These are phyloP conservation scores for Channa maculata DNA, from an alignment of 2,113 vertebrate species.

Conservation along the genomic window DNA sequence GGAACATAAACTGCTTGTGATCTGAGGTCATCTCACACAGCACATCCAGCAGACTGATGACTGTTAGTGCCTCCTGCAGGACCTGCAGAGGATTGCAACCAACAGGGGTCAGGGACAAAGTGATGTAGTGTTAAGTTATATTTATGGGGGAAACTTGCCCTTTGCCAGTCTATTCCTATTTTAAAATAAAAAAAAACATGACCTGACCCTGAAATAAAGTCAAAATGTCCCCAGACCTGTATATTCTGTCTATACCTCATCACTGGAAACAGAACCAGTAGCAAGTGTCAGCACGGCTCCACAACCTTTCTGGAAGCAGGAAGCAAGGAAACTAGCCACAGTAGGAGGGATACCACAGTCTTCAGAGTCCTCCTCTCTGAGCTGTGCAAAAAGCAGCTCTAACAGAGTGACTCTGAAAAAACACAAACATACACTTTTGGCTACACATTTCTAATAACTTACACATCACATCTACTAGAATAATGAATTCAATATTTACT, in stretches of 20 bases:
- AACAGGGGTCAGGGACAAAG: background rate
- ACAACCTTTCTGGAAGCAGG: slow-evolving; percentile 85
- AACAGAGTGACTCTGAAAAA: slow-evolving; percentile 87
- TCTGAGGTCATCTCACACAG: slow-evolving; percentile 94
- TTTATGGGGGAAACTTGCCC: background rate
- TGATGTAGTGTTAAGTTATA: background rate
- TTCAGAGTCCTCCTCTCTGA: slow-evolving; percentile 77
- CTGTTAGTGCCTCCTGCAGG: slow-evolving; percentile 88
- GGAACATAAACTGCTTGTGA: slow-evolving; percentile 81
- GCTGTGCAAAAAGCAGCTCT: slow-evolving; percentile 87
- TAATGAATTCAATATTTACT: no score
- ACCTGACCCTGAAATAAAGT: no score
- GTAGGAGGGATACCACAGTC: slow-evolving; percentile 73
- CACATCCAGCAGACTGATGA: slow-evolving; percentile 89
- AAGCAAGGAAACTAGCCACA: slow-evolving; percentile 85
- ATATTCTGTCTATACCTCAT: slow-evolving; percentile 82
- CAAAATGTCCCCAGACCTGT: no score
- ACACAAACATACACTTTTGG: background rate
- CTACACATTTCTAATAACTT: background rate
- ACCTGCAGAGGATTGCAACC: slow-evolving; percentile 59
- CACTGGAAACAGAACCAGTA: slow-evolving; percentile 67
- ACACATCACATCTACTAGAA: background rate
- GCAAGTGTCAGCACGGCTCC: slow-evolving; percentile 85
- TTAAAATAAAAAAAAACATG: background rate
- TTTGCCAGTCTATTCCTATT: background rate